Conservation (phyloP, 1,140 invertebrate species). For the Reticulitermes speratus region DNA sequence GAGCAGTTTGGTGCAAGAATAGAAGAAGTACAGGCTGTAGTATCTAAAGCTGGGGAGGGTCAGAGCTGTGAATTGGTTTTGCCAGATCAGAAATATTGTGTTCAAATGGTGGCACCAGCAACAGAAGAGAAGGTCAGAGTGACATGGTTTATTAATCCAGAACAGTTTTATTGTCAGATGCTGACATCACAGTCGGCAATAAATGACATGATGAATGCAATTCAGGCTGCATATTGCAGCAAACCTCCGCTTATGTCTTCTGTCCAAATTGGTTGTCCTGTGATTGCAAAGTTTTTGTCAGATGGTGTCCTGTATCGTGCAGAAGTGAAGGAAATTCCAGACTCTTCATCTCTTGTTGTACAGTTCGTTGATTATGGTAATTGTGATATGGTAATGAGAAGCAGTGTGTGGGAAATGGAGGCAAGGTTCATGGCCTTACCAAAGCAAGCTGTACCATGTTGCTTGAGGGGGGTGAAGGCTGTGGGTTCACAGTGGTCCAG, state of each 20-base stretch:
- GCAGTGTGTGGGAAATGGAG: constrained; percentile 66
- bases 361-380: constrained; percentile 77
- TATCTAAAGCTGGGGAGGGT: constrained; percentile 23
- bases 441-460: constrained; percentile 66
- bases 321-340: constrained; percentile 53
- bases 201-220: constrained; percentile 64
- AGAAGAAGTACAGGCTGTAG: constrained; percentile 40
- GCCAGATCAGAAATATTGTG: constrained; percentile 45
- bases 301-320: constrained; percentile 69
- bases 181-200: constrained; percentile 53
- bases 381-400: constrained; percentile 54
- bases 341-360: constrained; percentile 63
- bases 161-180: constrained; percentile 66
- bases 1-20: constrained; percentile 41
- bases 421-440: constrained; percentile 64
- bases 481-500: constrained; percentile 53
- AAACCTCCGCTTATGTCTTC: constrained; percentile 47
- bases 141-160: constrained; percentile 65
- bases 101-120: constrained; percentile 41
- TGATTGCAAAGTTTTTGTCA: constrained; percentile 66
- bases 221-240: constrained; percentile 62
- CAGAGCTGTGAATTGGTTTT: constrained; percentile 44
- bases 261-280: constrained; percentile 52
- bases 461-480: constrained; percentile 58
- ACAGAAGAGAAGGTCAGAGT: constrained; percentile 49